A percentile compares a stretch with the other conserved stretches of the same genome.
These are phyloP conservation scores for Harpagifer antarcticus DNA, from an alignment of 2,797 vertebrate genomes.

Conservation along the genomic window DNA sequence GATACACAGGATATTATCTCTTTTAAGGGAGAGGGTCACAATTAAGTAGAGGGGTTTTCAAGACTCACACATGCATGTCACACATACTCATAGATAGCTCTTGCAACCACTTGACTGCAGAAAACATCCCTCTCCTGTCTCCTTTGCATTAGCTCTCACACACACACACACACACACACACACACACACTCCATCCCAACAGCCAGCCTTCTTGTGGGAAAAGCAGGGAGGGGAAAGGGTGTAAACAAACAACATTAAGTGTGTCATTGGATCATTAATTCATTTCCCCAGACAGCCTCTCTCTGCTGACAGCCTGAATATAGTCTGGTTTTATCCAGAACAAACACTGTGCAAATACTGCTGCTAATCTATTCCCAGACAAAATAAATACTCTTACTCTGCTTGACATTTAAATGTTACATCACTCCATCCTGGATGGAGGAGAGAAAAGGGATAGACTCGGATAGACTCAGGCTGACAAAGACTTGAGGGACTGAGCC, in stretches of 20 bases:
- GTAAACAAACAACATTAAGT: slow-evolving; percentile 48
- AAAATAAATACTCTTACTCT: slow-evolving; percentile 66
- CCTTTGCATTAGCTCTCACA: not conserved
- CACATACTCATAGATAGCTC: slow-evolving; percentile 6
- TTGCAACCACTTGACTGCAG: slow-evolving; percentile 15
- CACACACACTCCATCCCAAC: slow-evolving; percentile 20
- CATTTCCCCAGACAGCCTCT: slow-evolving; percentile 46
- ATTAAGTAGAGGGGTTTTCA: slow-evolving; percentile 5
- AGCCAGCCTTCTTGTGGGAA: slow-evolving; percentile 32
- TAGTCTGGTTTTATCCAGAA: slow-evolving; percentile 43
- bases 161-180: no score
- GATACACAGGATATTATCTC: not conserved
- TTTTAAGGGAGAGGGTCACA: not conserved
- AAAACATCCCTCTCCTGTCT: slow-evolving; percentile 16
- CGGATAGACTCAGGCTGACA: slow-evolving; percentile 18
- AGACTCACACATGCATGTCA: not conserved
- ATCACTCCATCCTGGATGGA: slow-evolving; percentile 41
- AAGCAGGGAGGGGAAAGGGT: slow-evolving; percentile 40
- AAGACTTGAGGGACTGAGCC: slow-evolving; percentile 5
- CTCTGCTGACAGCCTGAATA: slow-evolving; percentile 40
- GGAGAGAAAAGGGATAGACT: slow-evolving; percentile 12
- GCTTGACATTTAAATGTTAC: slow-evolving; percentile 77
- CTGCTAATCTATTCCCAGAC: slow-evolving; percentile 55
- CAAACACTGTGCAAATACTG: slow-evolving; percentile 46
- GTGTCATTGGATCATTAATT: slow-evolving; percentile 60